These are phyloP conservation scores for Neogale vison DNA, from an alignment of 2,113 vertebrate species.

Conservation along the genomic window DNA sequence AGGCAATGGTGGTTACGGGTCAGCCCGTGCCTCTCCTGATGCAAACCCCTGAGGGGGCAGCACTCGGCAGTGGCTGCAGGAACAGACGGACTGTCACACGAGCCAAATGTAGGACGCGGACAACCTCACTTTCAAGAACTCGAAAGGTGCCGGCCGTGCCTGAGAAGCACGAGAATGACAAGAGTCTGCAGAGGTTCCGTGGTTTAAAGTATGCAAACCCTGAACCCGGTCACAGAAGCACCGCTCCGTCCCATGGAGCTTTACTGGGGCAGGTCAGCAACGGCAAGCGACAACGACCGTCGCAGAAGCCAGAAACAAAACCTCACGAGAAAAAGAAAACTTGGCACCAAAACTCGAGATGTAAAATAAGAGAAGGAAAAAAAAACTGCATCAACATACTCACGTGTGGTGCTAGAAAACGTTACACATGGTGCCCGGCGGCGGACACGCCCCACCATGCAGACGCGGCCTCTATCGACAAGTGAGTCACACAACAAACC, in stretches of 20 bases:
- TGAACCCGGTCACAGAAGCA: neutral
- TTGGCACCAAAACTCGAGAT: constrained; percentile 85
- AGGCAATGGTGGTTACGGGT: neutral
- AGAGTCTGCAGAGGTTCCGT: neutral
- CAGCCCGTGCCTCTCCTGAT: neutral
- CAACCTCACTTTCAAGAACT: neutral
- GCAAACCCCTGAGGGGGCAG: neutral
- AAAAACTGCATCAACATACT: constrained; percentile 76
- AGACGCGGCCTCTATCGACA: constrained; percentile 84
- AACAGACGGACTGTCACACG: neutral
- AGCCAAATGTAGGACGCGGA: neutral
- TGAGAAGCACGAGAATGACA: neutral
- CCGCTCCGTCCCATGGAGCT: neutral
- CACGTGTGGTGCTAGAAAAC: constrained; percentile 80
- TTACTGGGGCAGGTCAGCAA: neutral
- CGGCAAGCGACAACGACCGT: neutral
- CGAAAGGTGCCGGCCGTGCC: too few relatives aligned
- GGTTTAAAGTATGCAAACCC: neutral
- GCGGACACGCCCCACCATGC: constrained; percentile 82
- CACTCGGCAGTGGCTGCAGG: neutral
- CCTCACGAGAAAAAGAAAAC: constrained; percentile 82
- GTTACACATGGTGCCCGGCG: constrained; percentile 80
- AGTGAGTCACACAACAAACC: constrained; percentile 84
- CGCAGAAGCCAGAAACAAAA: neutral
- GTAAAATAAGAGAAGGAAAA: constrained; percentile 67